Evolutionary conservation across 2,888 invertebrate species (phyloP), one percentile per base, ranked within the genome.

Genomic region (Plagodis dolabraria): DNA sequence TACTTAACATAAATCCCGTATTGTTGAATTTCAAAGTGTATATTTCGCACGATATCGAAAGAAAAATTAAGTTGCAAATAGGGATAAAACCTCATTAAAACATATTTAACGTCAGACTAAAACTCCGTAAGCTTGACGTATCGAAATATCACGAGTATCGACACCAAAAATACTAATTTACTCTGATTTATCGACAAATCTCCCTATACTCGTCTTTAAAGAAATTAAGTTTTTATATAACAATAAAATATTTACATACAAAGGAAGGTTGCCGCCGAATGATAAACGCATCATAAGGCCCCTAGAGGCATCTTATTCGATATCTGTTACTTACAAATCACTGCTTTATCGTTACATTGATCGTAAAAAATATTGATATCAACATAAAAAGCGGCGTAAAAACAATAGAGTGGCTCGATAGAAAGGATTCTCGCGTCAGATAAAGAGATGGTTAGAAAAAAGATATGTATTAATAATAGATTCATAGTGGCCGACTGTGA

Each of bases 311-410:
- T 85, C 81, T 80, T 78, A 75, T 71, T 78, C 83, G 84, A 87
- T 90, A 92, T 90, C 87, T 83, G 78, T 82, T 86, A 79, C 70
- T 88, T 88, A 91, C 91, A 91, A 92, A 92, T 92, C 91, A 91
- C 89, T 82, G 81, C 82, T 89, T 91, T 92, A 92, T 92, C 92
- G 84, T 75, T 80, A 80, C 83, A 79, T 77, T 81, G 80, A 92
- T 92, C 92, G 86, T 85, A 89, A 92, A 92, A 92, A 92, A 89
- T 87, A 89, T 89, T 87, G 89, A 89, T 91, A 91, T 89, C 90
- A 86, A 85, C 79, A 89, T 82, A 92, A 92, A 91, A 90, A 91
- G 85, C 81, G 85, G 76, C 77, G 82, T 83, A 92, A 91, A 92
- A 92, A 92, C 92, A 92, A 92, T 91, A 87, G 90, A 85, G 85